phyloP scores from a whole-genome alignment of 2,113 vertebrate species.

The Lagopus leucura region DNA sequence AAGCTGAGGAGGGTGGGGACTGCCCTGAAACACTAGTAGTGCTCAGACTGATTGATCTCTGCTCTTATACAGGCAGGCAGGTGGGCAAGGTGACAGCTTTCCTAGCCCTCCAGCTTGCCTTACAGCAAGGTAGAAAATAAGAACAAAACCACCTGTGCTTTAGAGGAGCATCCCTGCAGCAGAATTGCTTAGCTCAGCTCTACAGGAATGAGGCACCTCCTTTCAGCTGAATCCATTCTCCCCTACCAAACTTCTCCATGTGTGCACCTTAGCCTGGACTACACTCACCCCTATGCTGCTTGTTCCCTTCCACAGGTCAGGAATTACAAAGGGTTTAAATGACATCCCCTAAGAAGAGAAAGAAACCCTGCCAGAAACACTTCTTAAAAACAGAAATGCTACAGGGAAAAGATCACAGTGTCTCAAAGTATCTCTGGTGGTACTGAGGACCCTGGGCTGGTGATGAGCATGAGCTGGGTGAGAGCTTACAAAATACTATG shows the following conservation, averaged over 20 bases:
- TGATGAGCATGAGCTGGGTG: background rate
- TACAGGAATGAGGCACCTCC: background rate
- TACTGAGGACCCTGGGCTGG: background rate
- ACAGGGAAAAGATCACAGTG: background rate
- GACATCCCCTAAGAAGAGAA: background rate
- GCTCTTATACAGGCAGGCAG: background rate
- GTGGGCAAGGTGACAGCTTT: background rate
- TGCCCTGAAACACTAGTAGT: background rate
- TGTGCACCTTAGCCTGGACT: rapidly evolving
- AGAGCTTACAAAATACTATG: background rate
- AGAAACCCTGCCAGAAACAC: background rate
- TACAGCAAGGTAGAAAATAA: background rate
- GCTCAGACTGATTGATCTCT: background rate
- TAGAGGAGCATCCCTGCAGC: background rate
- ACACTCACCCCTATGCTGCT: background rate
- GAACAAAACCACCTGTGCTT: background rate
- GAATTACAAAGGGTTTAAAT: background rate
- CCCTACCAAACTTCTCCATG: background rate
- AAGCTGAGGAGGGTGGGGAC: background rate
- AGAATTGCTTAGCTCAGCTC: background rate
- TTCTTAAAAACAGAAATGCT: background rate
- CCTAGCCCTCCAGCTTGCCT: background rate
- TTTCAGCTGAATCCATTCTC: background rate
- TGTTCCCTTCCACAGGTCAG: background rate
- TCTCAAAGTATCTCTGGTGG: background rate